Percentiles rank a stretch among this genome's conserved stretches.
These are phyloP conservation scores for Seira ritae DNA, from an alignment of 2,888 invertebrate genomes.

Conservation along the genomic window DNA sequence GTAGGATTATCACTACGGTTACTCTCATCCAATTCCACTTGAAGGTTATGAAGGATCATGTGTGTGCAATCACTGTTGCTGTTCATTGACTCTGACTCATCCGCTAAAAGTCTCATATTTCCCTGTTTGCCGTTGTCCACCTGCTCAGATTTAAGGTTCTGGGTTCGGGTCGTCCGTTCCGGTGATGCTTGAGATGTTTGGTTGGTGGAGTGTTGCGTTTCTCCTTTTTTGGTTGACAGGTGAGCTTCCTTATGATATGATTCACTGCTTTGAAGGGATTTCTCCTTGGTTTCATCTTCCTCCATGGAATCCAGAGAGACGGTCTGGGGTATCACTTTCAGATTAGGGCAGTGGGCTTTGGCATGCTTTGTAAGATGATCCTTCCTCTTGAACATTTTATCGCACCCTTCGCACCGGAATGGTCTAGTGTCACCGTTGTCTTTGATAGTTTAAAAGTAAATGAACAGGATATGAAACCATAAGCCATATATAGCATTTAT, in stretches of 20 bases:
- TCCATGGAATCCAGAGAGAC: too few relatives aligned
- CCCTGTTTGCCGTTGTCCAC: neutral
- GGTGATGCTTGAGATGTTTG: neutral
- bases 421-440: slow-evolving; percentile 69
- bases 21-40: slow-evolving; percentile 20
- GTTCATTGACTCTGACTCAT: neutral
- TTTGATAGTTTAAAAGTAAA: too few relatives aligned
- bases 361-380: slow-evolving; percentile 71
- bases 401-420: slow-evolving; percentile 65
- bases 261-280: too few relatives aligned
- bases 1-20: neutral
- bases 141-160: neutral
- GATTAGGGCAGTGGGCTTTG: slow-evolving; percentile 66
- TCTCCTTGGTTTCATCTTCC: too few relatives aligned
- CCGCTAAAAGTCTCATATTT: slow-evolving; percentile 15
- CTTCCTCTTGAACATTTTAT: slow-evolving; percentile 69
- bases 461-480: too few relatives aligned
- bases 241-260: too few relatives aligned
- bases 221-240: too few relatives aligned
- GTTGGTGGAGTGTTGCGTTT: too few relatives aligned
- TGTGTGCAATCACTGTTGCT: slow-evolving; percentile 33
- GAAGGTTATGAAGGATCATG: slow-evolving; percentile 27
- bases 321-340: slow-evolving; percentile 1
- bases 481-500: too few relatives aligned
- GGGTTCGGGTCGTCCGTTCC: neutral